Conservation (phyloP, 2,797 vertebrate genomes). For the Sciurus carolinensis region DNA sequence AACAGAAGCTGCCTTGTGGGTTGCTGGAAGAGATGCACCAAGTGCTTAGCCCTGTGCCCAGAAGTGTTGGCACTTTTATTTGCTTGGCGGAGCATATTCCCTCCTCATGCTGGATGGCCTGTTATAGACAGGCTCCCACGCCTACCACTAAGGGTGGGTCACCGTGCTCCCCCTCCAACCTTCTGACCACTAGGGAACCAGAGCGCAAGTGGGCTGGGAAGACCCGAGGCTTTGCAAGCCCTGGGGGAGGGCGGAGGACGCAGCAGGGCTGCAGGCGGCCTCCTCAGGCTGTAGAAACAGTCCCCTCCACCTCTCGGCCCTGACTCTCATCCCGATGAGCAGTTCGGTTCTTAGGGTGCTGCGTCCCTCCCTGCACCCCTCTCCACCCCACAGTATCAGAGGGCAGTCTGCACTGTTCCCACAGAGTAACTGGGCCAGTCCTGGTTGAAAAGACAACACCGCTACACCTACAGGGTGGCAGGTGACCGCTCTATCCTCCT, state of each 20-base stretch:
- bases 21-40: not conserved
- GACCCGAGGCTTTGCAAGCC: not conserved
- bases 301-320: not conserved
- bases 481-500: not conserved
- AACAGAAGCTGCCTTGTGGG: not conserved
- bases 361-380: not conserved
- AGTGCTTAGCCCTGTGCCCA: not conserved
- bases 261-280: not conserved
- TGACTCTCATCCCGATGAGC: not conserved
- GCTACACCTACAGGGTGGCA: not conserved
- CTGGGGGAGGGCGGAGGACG: not conserved
- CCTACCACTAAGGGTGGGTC: not conserved
- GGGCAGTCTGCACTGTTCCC: not conserved
- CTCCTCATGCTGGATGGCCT: not conserved
- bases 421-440: not conserved
- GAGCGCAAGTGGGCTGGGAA: not conserved
- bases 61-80: fast-evolving
- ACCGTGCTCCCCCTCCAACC: too few species aligned
- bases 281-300: not conserved
- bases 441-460: not conserved
- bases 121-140: fast-evolving
- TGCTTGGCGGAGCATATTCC: not conserved
- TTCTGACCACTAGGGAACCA: not conserved
- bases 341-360: not conserved
- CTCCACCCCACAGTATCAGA: not conserved